Evolutionary conservation across 2,888 invertebrate genomes (phyloP), one percentile per base, ranked within the genome.

Genomic region (Euphydryas editha): DNA sequence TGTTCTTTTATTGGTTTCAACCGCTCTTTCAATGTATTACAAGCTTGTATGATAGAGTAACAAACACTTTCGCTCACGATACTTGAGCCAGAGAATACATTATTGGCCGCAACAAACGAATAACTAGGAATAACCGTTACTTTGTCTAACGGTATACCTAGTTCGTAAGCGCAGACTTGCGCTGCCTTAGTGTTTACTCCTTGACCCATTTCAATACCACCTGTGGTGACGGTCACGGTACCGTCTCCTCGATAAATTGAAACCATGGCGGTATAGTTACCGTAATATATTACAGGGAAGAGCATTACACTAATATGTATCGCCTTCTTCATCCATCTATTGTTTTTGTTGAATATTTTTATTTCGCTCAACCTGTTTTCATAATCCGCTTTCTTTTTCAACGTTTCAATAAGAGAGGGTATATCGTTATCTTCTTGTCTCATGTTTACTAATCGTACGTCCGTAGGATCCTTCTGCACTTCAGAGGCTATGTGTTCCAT

Each of bases 161-260:
- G 82, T 37, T 94, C 93, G 75, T 95, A 94, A 0, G 97, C 97
- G 63, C 94, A 95, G 0, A 96, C 95, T 92, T 97, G 97, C 3
- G 95, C 95, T 0, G 93, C 95, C 93, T 97, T 97, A 0, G 97
- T 97, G 72, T 97, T 95, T 44, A 96, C 92, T 0, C 97, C 97
- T 91, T 97, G 97, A 0, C 97, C 97, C 88, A 95, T 94, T 85
- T 96, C 96, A 55, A 95, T 89, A 0, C 95, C 96, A 5, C 95
- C 95, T 64, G 95, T 95, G 0, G 94, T 88, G 0, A 97, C 87
- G 0, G 95, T 94, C 0, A 97, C 96, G 1, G 94, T 94, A 0
- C 95, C 96, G 81, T 96, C 95, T 0, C 93, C 92, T 67, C 95
- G 94, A 76, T 95, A 96, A 69, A 97, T 94, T 0, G 94, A 93